Evolutionary conservation across 1,140 invertebrate genomes (phyloP).

Genomic region (Drosophila eugracilis): DNA sequence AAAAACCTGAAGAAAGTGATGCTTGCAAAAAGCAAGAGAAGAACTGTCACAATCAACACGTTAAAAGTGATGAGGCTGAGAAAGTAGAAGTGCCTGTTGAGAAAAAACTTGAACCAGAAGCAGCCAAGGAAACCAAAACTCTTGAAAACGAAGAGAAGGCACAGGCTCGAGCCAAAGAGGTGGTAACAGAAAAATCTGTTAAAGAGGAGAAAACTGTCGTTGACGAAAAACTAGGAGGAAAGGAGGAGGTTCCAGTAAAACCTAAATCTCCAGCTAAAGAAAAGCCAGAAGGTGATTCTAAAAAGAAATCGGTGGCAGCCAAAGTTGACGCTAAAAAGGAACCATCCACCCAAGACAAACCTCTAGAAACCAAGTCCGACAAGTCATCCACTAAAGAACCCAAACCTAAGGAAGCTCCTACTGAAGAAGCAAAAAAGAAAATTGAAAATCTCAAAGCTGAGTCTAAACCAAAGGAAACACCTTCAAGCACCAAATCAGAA

Average conservation of each 20-base stretch:
- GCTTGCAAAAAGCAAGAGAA: constrained; percentile 44
- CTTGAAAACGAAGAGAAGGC: constrained; percentile 65
- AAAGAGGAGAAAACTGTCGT: constrained; percentile 10
- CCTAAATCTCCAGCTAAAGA: background rate
- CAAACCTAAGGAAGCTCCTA: constrained; percentile 5
- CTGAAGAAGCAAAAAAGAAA: background rate
- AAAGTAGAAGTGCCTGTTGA: constrained; percentile 25
- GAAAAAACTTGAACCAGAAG: constrained; percentile 37
- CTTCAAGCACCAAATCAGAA: background rate
- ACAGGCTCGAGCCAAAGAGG: constrained; percentile 37
- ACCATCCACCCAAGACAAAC: background rate
- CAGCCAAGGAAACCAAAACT: constrained; percentile 65
- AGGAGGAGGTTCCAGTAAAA: too few relatives aligned
- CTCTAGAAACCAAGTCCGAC: background rate
- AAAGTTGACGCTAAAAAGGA: constrained; percentile 1
- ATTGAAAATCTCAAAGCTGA: background rate
- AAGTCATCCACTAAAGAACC: background rate
- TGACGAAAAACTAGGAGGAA: background rate
- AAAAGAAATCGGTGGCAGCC: background rate
- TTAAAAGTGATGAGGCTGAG: constrained; percentile 51
- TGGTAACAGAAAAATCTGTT: background rate
- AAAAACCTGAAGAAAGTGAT: constrained; percentile 30
- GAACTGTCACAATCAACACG: constrained; percentile 57
- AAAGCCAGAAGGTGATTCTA: background rate
- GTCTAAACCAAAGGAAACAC: background rate